These are phyloP conservation scores for Phalacrocorax aristotelis DNA, from an alignment of 2,113 vertebrate genomes.

Conservation along the genomic window DNA sequence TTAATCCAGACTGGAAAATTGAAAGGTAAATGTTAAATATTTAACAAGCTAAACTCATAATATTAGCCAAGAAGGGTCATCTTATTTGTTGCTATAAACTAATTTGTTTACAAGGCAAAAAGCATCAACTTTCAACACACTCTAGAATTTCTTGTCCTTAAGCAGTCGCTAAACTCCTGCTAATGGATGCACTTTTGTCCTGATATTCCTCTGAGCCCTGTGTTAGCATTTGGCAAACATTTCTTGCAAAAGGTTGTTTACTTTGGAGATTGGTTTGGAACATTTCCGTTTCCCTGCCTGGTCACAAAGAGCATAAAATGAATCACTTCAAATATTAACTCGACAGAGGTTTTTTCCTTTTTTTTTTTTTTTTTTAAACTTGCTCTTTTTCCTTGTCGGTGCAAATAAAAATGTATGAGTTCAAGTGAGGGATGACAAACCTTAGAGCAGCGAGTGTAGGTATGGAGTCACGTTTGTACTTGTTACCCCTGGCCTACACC, in stretches of 20 bases:
- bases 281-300: not conserved
- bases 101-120: conserved; percentile 43
- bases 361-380: not conserved
- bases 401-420: fast-evolving
- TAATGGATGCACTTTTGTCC: not conserved
- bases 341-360: fast-evolving
- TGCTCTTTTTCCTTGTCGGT: not conserved
- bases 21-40: conserved; percentile 46
- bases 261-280: conserved; percentile 1
- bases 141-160: not conserved
- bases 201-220: not conserved
- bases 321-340: not conserved
- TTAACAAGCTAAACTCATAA: conserved; percentile 11
- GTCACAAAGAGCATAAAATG: not conserved
- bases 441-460: fast-evolving
- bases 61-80: not conserved
- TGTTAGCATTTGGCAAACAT: conserved; percentile 43
- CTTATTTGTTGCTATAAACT: not conserved
- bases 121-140: not conserved
- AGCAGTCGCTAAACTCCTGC: conserved; percentile 42
- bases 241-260: conserved; percentile 10
- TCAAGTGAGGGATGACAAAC: not conserved
- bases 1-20: conserved; percentile 27
- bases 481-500: fast-evolving
- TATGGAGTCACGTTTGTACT: fast-evolving